phyloP scores from a whole-genome alignment of 1,140 invertebrate genomes.

The Medauroidea extradentata region DNA sequence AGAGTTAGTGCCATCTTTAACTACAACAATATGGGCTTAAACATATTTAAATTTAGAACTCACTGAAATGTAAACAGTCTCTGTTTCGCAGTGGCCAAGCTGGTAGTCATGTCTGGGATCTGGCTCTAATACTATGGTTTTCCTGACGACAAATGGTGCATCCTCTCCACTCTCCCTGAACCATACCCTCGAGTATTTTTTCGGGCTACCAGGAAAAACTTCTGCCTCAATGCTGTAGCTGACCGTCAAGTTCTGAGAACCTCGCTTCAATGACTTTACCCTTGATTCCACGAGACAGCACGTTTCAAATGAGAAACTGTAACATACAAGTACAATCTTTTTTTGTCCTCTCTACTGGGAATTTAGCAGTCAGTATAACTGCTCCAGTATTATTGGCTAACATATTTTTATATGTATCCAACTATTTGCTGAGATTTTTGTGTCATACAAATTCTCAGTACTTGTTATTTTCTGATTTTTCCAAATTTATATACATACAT shows the following conservation, averaged over 20 bases:
- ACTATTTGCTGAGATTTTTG: too few species aligned
- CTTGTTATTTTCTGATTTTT: too few species aligned
- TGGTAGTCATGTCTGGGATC: not conserved
- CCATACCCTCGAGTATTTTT: constrained; percentile 77
- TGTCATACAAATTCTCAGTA: too few species aligned
- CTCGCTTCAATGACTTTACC: constrained; percentile 40
- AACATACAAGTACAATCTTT: constrained; percentile 37
- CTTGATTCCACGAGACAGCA: constrained; percentile 75
- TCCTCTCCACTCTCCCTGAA: constrained; percentile 47
- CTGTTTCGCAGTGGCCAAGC: constrained; percentile 1
- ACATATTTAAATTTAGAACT: too few species aligned
- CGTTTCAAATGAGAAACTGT: constrained; percentile 77
- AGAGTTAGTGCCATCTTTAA: too few species aligned
- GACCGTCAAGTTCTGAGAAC: constrained; percentile 1
- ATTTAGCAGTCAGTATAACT: too few species aligned
- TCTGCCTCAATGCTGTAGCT: constrained; percentile 64
- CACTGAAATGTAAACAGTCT: constrained; percentile 9
- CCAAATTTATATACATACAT: too few species aligned
- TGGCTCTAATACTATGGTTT: not conserved
- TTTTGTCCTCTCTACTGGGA: too few species aligned
- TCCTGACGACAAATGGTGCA: not conserved
- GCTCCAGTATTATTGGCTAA: too few species aligned
- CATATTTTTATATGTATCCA: too few species aligned
- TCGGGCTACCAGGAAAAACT: constrained; percentile 61
- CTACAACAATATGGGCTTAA: too few species aligned